Conservation (phyloP, 2,888 invertebrate genomes). For the Spisula subtruncata region DNA sequence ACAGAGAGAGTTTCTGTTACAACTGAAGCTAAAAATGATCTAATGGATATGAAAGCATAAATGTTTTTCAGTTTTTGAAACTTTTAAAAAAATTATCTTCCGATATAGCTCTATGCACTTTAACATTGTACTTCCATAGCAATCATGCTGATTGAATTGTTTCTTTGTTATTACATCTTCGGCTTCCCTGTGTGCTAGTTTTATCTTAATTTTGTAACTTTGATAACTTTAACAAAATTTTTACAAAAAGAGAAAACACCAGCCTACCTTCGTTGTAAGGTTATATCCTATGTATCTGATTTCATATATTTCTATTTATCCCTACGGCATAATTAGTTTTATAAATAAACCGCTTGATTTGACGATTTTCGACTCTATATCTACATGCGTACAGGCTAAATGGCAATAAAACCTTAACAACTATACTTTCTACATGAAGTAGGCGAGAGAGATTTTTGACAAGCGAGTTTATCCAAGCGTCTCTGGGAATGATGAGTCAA, state of each 20-base stretch:
- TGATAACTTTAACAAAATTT: no score
- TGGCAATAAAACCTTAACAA: neutral
- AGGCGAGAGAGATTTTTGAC: conserved; percentile 7
- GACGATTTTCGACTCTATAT: conserved; percentile 1
- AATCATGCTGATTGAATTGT: no score
- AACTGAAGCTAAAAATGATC: no score
- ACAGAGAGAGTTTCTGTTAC: no score
- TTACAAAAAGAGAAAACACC: no score
- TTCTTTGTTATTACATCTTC: no score
- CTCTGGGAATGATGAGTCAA: neutral
- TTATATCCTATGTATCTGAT: neutral
- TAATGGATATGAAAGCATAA: no score
- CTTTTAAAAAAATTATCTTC: no score
- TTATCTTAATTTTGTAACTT: neutral
- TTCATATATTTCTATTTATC: neutral
- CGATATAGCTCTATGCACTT: no score
- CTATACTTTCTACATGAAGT: neutral
- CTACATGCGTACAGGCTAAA: neutral
- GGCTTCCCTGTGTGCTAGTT: neutral
- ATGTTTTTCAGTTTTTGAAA: no score
- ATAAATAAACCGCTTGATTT: neutral
- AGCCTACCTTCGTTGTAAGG: neutral
- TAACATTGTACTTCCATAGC: no score
- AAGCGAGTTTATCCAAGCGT: conserved; percentile 4
- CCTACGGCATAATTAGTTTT: neutral